Evolutionary conservation across 2,797 vertebrate genomes (phyloP), one percentile per base, ranked within the genome.

Genomic region (Coreius guichenoti): DNA sequence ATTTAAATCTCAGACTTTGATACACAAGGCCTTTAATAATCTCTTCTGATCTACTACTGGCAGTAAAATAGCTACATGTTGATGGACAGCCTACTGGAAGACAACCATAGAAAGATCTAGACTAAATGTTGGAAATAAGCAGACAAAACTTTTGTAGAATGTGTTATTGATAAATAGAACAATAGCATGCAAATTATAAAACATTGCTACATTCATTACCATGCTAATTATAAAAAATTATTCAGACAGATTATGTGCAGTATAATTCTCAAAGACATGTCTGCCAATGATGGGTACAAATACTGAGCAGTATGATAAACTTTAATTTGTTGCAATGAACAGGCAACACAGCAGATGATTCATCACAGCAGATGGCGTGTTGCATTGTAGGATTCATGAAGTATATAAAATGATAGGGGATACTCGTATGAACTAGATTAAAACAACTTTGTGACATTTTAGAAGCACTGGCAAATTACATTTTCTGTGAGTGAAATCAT

Each of bases 231-330:
- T 39, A 70, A 70, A 29, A 21, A n/a, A n/a, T n/a, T 3, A 3
- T 79, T 74, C 47, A 29, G 58, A 84, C 75, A 61, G 81, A 84
- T 84, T 80, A 75, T 58, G n/a, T 54, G 80, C 4, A 80, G 67
- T 80, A 87, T 29, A 26, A 69, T 80, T 69, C 36, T 45, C 36
- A 80, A 33, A 80, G 45, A 49, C 39, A n/a, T 19, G 31, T 68
- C 36, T 39, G 69, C 49, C 69, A 80, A 6, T 26, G 47, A 77
- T 31, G 17, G 17, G 29, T 17, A 19, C 14, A 36, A 49, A 47
- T n/a, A 49, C 63, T 11, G 63, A 69, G 65, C n/a, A 54, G 21
- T 67, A 49, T 1, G 2, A 69, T 61, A 9, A n/a, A 33, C 45
- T 83, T 77, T 14, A 26, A 67, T 75, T 16, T 11, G 23, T 61